Evolutionary conservation across 30 jellyfish, hydroid and myxozoan genomes (phyloP).

Genomic region (Hydra vulgaris): DNA sequence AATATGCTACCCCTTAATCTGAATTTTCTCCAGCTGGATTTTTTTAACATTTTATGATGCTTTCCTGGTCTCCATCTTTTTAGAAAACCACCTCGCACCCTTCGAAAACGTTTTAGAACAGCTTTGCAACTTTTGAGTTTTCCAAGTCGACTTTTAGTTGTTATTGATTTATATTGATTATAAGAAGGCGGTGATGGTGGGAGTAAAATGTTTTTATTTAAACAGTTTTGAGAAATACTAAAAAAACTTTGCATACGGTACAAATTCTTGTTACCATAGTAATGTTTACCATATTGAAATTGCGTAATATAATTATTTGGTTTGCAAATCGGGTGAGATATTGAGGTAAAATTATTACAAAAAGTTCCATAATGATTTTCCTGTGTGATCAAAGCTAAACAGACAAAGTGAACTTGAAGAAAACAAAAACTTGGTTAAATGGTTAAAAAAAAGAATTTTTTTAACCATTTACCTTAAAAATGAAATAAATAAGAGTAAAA

Average conservation of each 20-base stretch:
- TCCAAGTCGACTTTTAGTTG: slow-evolving; percentile 22
- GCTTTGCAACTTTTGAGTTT: slow-evolving; percentile 24
- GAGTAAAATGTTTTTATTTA: too few relatives aligned
- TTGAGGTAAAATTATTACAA: too few relatives aligned
- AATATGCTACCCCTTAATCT: slow-evolving; percentile 30
- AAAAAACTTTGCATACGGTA: background rate
- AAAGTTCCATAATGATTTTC: background rate
- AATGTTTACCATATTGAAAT: background rate
- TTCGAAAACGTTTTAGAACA: slow-evolving; percentile 30
- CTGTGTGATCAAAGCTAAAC: background rate
- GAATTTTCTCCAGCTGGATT: slow-evolving; percentile 27
- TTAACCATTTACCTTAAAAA: too few relatives aligned
- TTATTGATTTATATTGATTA: slow-evolving; percentile 10
- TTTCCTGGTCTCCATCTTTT: slow-evolving; percentile 36
- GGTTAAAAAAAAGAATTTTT: too few relatives aligned
- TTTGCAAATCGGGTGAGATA: too few relatives aligned
- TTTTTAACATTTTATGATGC: slow-evolving; percentile 16
- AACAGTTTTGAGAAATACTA: background rate
- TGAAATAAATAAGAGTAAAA: too few relatives aligned
- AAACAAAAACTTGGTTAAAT: too few relatives aligned
- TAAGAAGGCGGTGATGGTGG: background rate
- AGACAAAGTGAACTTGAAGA: too few relatives aligned
- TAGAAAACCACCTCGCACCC: slow-evolving; percentile 31
- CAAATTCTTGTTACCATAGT: background rate
- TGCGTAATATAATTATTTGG: background rate